Percentiles rank a stretch among this genome's conserved stretches.
Conservation (phyloP, 2,797 vertebrate species). For the Furcifer pardalis region DNA sequence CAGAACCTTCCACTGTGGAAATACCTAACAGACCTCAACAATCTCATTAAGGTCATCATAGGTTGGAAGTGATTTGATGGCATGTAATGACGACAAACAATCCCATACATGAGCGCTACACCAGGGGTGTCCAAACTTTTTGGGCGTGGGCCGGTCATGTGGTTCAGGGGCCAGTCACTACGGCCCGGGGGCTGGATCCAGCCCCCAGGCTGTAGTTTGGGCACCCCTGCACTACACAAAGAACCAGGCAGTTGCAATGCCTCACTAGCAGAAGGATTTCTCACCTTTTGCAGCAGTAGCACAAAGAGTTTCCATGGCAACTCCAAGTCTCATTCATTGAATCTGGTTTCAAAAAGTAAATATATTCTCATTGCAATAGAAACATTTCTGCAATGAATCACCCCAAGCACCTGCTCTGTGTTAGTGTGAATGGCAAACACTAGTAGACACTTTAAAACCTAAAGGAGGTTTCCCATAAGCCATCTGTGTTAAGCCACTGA, state of each 20-base stretch:
- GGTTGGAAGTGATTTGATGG: no score
- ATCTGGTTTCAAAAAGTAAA: conserved; percentile 53
- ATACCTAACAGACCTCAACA: no score
- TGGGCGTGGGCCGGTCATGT: no score
- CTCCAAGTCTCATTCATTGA: conserved; percentile 49
- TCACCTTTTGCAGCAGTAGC: conserved; percentile 38
- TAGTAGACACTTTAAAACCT: background rate
- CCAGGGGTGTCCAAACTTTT: no score
- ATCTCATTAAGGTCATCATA: no score
- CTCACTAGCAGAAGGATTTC: conserved; percentile 36
- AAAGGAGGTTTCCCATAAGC: rapidly evolving
- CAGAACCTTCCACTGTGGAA: no score
- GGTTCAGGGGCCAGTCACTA: no score
- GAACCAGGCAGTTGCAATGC: conserved; percentile 10
- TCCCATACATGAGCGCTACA: rapidly evolving
- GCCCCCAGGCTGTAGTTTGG: no score
- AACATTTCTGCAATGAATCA: conserved; percentile 35
- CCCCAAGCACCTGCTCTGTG: background rate
- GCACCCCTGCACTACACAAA: no score
- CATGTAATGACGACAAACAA: no score
- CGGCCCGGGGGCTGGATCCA: no score
- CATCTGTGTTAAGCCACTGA: background rate
- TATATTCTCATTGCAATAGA: conserved; percentile 53
- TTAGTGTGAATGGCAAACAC: background rate
- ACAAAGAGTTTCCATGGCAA: conserved; percentile 68